Percentiles rank a stretch among this genome's conserved stretches.
These are phyloP conservation scores for Caenorhabditis doughertyi DNA, from an alignment of 2,888 invertebrate genomes.

Conservation along the genomic window DNA sequence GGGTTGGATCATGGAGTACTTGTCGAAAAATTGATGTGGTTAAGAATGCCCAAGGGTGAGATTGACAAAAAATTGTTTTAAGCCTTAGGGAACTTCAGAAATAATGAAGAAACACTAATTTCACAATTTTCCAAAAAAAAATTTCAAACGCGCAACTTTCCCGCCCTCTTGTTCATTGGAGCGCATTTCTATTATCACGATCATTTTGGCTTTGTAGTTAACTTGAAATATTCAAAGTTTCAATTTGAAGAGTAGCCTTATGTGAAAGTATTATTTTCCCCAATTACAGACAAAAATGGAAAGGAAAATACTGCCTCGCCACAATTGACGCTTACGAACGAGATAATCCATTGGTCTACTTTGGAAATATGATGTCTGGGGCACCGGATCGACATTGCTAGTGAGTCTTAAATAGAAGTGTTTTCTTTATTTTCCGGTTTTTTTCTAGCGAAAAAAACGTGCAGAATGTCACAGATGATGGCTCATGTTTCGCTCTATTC, in stretches of 20 bases:
- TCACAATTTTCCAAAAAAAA: too few species aligned
- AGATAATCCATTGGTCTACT: slow-evolving; percentile 80
- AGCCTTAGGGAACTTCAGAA: too few species aligned
- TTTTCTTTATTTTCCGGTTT: too few species aligned
- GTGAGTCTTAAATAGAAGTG: too few species aligned
- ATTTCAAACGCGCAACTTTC: too few species aligned
- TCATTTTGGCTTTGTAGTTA: too few species aligned
- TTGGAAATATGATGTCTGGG: slow-evolving; percentile 65
- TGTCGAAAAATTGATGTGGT: slow-evolving; percentile 80
- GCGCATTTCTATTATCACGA: too few species aligned
- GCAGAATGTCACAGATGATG: slow-evolving; percentile 69
- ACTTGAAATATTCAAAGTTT: too few species aligned
- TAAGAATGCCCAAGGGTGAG: slow-evolving; percentile 80
- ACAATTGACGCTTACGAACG: slow-evolving; percentile 80
- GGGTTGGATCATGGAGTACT: slow-evolving; percentile 82
- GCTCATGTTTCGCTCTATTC: slow-evolving; percentile 80
- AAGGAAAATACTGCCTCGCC: slow-evolving; percentile 82
- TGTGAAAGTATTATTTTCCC: too few species aligned
- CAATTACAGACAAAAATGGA: slow-evolving; percentile 76
- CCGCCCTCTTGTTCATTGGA: too few species aligned
- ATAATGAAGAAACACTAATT: too few species aligned
- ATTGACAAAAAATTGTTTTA: neutral
- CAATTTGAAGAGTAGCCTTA: too few species aligned
- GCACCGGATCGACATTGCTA: slow-evolving; percentile 71
- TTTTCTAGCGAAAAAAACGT: slow-evolving; percentile 42